These are phyloP conservation scores for Labrus mixtus DNA, from an alignment of 2,113 vertebrate genomes.

Conservation along the genomic window DNA sequence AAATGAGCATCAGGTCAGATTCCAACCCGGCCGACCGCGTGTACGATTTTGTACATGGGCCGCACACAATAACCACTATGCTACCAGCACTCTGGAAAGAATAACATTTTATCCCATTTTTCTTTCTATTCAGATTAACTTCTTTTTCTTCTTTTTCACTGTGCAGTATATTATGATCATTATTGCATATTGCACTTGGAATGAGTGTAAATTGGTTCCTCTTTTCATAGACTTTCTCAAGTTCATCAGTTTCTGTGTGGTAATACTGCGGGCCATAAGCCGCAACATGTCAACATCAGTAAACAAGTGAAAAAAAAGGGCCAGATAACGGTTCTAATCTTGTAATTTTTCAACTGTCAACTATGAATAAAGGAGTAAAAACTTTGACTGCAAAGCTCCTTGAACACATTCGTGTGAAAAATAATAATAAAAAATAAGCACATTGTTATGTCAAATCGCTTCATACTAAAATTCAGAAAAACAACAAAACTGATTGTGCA, in stretches of 20 bases:
- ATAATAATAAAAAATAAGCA: too few species aligned
- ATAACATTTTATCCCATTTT: too few species aligned
- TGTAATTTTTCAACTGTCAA: background rate
- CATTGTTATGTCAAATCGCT: background rate
- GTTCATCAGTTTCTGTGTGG: conserved; percentile 16
- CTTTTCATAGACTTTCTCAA: conserved; percentile 29
- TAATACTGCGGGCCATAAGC: background rate
- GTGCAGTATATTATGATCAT: too few species aligned
- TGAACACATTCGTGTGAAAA: background rate
- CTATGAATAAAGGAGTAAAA: background rate
- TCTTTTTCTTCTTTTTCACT: background rate
- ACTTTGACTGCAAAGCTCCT: background rate
- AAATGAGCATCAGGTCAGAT: too few species aligned
- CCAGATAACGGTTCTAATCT: background rate
- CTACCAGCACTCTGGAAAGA: too few species aligned
- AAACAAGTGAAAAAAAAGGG: background rate
- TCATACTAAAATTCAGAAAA: background rate
- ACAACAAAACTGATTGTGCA: background rate
- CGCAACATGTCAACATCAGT: conserved; percentile 12
- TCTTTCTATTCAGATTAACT: too few species aligned
- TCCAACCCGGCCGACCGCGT: too few species aligned
- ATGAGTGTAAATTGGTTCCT: background rate
- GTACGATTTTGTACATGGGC: too few species aligned
- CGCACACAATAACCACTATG: too few species aligned
- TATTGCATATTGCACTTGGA: too few species aligned